A percentile compares a stretch with the other conserved stretches of the same genome.
Conservation (phyloP, 2,113 vertebrate species). For the Macroglossus sobrinus region DNA sequence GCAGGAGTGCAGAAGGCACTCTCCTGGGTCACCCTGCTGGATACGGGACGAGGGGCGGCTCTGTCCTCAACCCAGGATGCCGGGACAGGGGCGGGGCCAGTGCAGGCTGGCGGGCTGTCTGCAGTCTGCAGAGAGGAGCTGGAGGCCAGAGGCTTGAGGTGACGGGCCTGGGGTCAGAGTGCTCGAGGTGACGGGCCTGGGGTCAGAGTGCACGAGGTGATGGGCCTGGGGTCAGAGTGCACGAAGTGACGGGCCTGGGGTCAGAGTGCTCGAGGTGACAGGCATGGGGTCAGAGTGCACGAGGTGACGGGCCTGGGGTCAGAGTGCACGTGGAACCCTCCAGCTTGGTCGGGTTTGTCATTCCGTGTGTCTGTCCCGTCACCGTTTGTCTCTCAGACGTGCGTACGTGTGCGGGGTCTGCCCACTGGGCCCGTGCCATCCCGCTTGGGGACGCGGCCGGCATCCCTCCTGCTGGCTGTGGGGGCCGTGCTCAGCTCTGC, state of each 20-base stretch:
- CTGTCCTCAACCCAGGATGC: not conserved
- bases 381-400: too few species aligned
- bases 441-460: rapidly evolving
- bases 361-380: rapidly evolving
- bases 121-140: not conserved
- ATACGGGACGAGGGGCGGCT: not conserved
- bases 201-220: rapidly evolving
- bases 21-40: not conserved
- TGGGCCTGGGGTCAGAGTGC: too few species aligned
- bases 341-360: rapidly evolving
- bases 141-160: rapidly evolving
- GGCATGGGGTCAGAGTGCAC: too few species aligned
- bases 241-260: rapidly evolving
- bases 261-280: rapidly evolving
- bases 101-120: rapidly evolving
- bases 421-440: too few species aligned
- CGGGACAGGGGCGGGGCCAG: too few species aligned
- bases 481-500: too few species aligned
- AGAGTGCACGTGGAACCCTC: rapidly evolving
- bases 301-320: not conserved
- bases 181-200: rapidly evolving
- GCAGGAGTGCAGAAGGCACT: rapidly evolving
- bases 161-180: rapidly evolving
- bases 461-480: rapidly evolving
- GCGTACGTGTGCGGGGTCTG: too few species aligned